These are phyloP conservation scores for Notodonta dromedarius DNA, from an alignment of 2,888 invertebrate species.

Conservation along the genomic window DNA sequence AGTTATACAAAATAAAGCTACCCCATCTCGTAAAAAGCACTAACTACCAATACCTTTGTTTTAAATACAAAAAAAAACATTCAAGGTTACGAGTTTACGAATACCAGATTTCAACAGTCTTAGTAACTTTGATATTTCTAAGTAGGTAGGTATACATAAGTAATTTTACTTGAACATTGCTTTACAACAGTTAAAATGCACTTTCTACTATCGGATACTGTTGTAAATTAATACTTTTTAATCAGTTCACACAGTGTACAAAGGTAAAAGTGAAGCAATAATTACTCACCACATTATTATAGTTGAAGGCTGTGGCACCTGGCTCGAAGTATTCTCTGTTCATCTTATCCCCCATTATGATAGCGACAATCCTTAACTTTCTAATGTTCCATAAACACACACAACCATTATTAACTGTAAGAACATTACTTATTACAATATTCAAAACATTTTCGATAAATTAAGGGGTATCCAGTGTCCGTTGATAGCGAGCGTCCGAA, in stretches of 20 bases:
- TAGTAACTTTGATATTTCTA: not conserved
- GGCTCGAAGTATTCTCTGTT: constrained; percentile 74
- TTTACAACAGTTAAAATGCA: not conserved
- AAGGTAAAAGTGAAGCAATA: constrained; percentile 41
- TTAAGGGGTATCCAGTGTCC: constrained; percentile 45
- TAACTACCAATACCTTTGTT: constrained; percentile 2
- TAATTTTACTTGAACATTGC: not conserved
- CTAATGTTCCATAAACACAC: constrained; percentile 46
- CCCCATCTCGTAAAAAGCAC: not conserved
- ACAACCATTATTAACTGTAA: constrained; percentile 44
- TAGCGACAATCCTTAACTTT: constrained; percentile 47
- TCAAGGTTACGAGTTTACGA: constrained; percentile 5
- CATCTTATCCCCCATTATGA: constrained; percentile 74
- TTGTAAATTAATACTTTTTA: not conserved
- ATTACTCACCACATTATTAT: constrained; percentile 78
- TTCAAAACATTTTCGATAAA: constrained; percentile 35
- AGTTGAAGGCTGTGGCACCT: constrained; percentile 75
- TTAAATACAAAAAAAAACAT: not conserved
- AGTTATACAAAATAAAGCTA: no score
- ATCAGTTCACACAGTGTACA: not conserved
- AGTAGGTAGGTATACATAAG: no score
- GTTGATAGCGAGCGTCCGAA: constrained; percentile 68
- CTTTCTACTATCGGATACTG: not conserved
- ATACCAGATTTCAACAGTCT: constrained; percentile 4
- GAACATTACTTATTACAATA: constrained; percentile 36